These are phyloP conservation scores for Eidolon helvum DNA, from an alignment of 2,113 vertebrate species.

Conservation along the genomic window DNA sequence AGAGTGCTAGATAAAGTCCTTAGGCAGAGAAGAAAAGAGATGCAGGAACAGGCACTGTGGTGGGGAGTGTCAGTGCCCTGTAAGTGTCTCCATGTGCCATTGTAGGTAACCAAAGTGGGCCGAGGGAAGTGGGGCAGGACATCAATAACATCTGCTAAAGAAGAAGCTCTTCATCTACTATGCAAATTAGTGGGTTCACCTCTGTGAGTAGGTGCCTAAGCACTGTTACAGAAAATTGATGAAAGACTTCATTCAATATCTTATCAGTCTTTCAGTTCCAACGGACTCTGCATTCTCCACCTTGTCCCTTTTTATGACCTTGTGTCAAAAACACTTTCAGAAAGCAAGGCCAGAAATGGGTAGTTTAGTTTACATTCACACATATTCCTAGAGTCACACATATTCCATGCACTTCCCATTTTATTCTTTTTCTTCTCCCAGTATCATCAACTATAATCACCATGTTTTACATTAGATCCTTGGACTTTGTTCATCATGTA, in stretches of 20 bases:
- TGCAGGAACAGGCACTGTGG: not conserved
- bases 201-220: not conserved
- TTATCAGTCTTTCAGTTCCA: not conserved
- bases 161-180: not conserved
- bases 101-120: not conserved
- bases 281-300: not conserved
- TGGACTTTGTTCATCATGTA: not conserved
- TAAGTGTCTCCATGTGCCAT: not conserved
- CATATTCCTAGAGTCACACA: not conserved
- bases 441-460: not conserved
- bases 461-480: not conserved
- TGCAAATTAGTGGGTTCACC: not conserved
- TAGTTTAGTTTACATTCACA: not conserved
- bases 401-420: not conserved
- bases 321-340: not conserved
- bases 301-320: not conserved
- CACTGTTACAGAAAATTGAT: not conserved
- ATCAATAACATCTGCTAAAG: not conserved
- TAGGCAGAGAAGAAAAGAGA: not conserved
- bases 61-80: not conserved
- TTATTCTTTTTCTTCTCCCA: not conserved
- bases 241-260: not conserved
- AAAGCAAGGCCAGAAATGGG: not conserved
- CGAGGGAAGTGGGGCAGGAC: too few species aligned
- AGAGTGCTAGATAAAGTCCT: not conserved